Evolutionary conservation across 2,113 vertebrate species (phyloP).

Genomic region (Odocoileus hemionus): DNA sequence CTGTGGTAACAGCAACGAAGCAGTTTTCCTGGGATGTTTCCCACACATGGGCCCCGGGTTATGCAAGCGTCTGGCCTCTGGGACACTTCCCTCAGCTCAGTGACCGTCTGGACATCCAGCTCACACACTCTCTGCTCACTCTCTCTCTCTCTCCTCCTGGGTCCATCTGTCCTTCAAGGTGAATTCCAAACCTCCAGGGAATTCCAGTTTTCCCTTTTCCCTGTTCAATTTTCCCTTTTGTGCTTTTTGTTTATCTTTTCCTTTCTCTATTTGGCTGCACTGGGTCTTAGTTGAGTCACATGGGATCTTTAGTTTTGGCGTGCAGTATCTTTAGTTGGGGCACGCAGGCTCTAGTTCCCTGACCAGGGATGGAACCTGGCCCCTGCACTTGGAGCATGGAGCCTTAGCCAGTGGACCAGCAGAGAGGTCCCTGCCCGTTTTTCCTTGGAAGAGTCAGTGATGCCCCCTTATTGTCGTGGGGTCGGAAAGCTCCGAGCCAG

Average conservation of each 20-base stretch:
- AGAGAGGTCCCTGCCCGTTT: neutral
- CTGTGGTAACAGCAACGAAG: neutral
- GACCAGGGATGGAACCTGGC: neutral
- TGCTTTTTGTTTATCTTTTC: neutral
- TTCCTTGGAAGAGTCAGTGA: too few species aligned
- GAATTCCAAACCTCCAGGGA: neutral
- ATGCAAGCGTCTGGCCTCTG: neutral
- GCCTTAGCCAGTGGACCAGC: neutral
- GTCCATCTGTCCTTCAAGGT: neutral
- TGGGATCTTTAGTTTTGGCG: neutral
- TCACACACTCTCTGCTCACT: neutral
- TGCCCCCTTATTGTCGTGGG: neutral
- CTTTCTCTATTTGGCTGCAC: neutral
- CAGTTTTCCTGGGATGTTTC: neutral
- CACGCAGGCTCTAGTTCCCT: neutral
- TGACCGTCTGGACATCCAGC: neutral
- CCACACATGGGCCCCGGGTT: neutral
- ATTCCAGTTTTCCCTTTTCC: neutral
- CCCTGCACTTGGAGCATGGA: neutral
- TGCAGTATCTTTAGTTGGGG: neutral
- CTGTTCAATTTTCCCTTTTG: neutral
- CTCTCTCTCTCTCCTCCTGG: neutral
- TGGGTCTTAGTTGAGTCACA: neutral
- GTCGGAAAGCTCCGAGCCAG: neutral
- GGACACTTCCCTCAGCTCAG: neutral